Conservation (phyloP, 2,888 invertebrate genomes). For the Euspilapteryx auroguttella region DNA sequence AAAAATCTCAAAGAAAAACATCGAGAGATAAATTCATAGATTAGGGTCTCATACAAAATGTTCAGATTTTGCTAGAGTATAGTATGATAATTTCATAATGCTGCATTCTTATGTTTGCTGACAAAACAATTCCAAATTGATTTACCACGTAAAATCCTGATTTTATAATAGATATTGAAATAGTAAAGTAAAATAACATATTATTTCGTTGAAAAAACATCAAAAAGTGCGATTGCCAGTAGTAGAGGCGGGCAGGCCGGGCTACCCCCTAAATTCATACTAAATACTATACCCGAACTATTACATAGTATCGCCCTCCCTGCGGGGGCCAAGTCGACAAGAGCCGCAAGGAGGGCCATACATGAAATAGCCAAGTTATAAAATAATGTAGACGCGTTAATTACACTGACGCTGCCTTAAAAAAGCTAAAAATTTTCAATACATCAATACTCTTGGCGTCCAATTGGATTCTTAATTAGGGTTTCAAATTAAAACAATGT, state of each 20-base stretch:
- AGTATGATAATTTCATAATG: conserved; percentile 45
- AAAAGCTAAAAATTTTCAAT: conserved; percentile 36
- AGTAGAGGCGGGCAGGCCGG: conserved; percentile 13
- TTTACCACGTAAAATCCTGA: conserved; percentile 51
- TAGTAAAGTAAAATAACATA: conserved; percentile 47
- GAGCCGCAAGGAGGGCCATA: too few relatives aligned
- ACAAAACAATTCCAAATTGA: conserved; percentile 57
- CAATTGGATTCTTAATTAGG: conserved; percentile 44
- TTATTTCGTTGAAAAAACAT: conserved; percentile 51
- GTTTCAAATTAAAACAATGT: conserved; percentile 26
- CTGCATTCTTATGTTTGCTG: conserved; percentile 30
- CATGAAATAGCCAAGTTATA: conserved; percentile 27
- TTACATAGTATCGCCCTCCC: too few relatives aligned
- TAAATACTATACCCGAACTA: too few relatives aligned
- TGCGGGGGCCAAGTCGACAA: too few relatives aligned
- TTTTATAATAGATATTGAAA: conserved; percentile 49
- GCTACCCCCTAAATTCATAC: conserved; percentile 38
- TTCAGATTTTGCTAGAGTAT: conserved; percentile 31
- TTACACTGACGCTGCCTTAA: conserved; percentile 35
- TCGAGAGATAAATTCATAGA: conserved; percentile 48
- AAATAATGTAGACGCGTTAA: conserved; percentile 32
- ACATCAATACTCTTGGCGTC: conserved; percentile 31
- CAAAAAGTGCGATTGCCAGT: conserved; percentile 46
- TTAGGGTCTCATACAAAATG: conserved; percentile 37
- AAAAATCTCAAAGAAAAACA: conserved; percentile 43